These are phyloP conservation scores for Glareola pratincola DNA, from an alignment of 2,113 vertebrate species.

Conservation along the genomic window DNA sequence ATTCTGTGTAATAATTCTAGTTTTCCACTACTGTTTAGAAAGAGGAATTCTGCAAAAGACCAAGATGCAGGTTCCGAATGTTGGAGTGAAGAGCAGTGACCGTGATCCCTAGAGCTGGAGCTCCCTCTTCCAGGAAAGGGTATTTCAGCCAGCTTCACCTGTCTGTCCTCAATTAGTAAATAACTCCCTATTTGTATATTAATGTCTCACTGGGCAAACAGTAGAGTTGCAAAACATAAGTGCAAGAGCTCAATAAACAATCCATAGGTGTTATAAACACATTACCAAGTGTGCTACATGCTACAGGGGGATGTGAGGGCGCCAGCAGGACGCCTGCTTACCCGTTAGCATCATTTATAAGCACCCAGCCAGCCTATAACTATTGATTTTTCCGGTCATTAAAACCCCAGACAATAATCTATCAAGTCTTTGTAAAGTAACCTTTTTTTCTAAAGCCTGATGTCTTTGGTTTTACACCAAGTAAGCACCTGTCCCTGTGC, in stretches of 20 bases:
- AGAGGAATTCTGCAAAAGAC: background rate
- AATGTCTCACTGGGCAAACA: background rate
- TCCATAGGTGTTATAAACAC: background rate
- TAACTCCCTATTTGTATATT: background rate
- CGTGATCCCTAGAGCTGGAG: background rate
- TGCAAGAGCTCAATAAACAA: background rate
- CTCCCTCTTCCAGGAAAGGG: background rate
- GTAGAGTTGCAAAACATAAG: background rate
- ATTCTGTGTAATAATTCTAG: background rate
- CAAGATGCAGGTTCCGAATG: background rate
- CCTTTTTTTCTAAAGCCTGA: background rate
- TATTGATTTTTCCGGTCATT: background rate
- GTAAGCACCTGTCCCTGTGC: background rate
- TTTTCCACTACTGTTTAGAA: background rate
- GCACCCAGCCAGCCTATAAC: background rate
- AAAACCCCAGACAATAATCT: background rate
- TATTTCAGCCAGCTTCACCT: background rate
- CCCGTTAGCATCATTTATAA: background rate
- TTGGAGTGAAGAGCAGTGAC: background rate
- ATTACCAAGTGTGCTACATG: accelerated
- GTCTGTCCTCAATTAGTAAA: background rate
- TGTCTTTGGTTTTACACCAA: background rate
- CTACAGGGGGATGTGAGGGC: background rate
- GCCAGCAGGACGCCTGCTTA: background rate
- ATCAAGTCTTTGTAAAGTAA: background rate